Base-by-base conservation (phyloP, 2,113 vertebrate genomes). In the Mesitornis unicolor region DNA sequence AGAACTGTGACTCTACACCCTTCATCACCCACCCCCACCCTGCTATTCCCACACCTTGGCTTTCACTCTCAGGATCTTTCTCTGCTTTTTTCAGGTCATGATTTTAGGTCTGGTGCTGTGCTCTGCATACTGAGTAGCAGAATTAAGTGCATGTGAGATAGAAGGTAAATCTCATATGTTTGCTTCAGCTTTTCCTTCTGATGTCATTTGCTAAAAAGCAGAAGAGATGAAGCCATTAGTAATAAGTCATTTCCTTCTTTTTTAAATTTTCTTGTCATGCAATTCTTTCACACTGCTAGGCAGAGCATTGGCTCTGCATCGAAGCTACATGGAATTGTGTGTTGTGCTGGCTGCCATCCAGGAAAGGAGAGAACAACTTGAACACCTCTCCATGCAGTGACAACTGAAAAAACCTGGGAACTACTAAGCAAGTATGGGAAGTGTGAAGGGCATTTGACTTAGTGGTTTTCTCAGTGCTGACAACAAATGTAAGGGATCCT, bases 401-500 rank as follows among this genome's bases (percentile, higher is more conserved):
- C 70, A 85, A 22, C 48, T 82, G 29, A 35, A 82, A 81, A 60
- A 40, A 76, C 54, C 10, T 43, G 18, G 25, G 15, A 77, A 33
- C 40, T 65, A 9, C 50, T 28, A 36, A 4, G 3, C 6, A 40
- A 65, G 18, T 19, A 45, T 77, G 73, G 8, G 59, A 77, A 87
- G 45, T 7, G 11, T 38, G 59, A 91, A 47, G 13, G 14, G 9
- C 31, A 4, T 31, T 43, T 74, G 59, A 36, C 20, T 84, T 81
- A 25, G 76, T 53, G 60, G 31, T 95, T 94, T 90, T 45, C 36
- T 78, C 40, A 22, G 28, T 60, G 36, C 40, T 86, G 86, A 76
- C 54, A 83, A 33, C 0, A 4, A 65, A 25, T 26, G 1, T 36
- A 67, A 59, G 36, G 36, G 45, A 43, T 3, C 1, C 1, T 4